Evolutionary conservation across 2,888 invertebrate genomes (phyloP).

Genomic region (Ptilodon capucinus): DNA sequence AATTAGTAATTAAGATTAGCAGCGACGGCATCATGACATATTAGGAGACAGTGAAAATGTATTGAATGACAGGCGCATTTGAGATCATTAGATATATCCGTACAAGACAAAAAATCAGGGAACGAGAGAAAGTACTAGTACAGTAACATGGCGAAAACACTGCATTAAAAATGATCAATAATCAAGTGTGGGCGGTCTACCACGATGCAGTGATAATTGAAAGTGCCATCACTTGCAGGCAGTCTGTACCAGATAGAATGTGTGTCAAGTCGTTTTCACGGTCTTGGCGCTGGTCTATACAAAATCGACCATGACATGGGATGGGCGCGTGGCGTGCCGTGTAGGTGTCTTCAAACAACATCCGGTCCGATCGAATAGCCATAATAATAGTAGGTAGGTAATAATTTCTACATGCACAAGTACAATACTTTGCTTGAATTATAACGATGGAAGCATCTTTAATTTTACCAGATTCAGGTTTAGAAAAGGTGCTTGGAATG

Average conservation of each 20-base stretch:
- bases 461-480: constrained; percentile 14
- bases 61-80: constrained; percentile 68
- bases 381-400: too few relatives aligned
- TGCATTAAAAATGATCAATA: constrained; percentile 66
- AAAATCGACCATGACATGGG: constrained; percentile 65
- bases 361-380: constrained; percentile 28
- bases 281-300: constrained; percentile 58
- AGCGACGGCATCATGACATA: constrained; percentile 55
- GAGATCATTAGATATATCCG: constrained; percentile 51
- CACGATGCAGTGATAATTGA: constrained; percentile 74
- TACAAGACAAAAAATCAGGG: constrained; percentile 49
- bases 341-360: constrained; percentile 40
- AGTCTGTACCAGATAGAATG: constrained; percentile 65
- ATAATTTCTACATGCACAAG: neutral
- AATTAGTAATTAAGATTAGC: constrained; percentile 70
- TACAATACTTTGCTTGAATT: neutral
- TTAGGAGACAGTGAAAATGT: constrained; percentile 63
- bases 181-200: constrained; percentile 55
- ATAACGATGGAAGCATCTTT: constrained; percentile 12
- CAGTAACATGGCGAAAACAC: constrained; percentile 60
- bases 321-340: constrained; percentile 41
- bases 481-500: constrained; percentile 15
- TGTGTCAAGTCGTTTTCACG: constrained; percentile 77
- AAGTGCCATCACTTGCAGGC: constrained; percentile 72
- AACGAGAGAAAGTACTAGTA: constrained; percentile 70